Evolutionary conservation across 2,797 vertebrate genomes (phyloP).

Genomic region (Coregonus ussuriensis): DNA sequence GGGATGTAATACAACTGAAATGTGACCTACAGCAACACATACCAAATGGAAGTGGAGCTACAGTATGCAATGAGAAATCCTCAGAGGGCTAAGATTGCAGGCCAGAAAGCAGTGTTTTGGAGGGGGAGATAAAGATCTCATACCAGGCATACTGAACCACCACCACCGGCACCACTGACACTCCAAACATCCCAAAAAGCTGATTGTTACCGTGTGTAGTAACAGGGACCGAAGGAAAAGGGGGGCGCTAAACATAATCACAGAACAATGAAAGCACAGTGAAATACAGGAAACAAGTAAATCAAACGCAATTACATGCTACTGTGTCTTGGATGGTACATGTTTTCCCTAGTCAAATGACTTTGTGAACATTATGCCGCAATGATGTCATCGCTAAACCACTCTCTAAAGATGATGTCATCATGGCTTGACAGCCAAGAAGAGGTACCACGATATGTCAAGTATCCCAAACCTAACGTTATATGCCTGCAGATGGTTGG

Average conservation of each 20-base stretch:
- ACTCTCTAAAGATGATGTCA: background rate
- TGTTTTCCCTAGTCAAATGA: background rate
- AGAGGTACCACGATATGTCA: no score
- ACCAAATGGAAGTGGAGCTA: background rate
- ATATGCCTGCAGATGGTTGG: no score
- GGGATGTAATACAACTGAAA: background rate
- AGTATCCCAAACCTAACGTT: no score
- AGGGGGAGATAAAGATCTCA: constrained; percentile 30
- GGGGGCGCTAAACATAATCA: no score
- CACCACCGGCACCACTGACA: constrained; percentile 18
- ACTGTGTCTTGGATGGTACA: no score
- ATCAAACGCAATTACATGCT: no score
- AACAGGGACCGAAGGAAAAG: background rate
- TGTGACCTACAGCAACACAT: background rate
- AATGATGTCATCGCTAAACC: background rate
- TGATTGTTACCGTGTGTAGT: constrained; percentile 16
- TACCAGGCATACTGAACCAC: constrained; percentile 23
- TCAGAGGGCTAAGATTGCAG: constrained; percentile 10
- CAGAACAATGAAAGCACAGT: no score
- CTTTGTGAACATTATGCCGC: no score
- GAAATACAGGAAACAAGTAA: no score
- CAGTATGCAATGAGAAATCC: background rate
- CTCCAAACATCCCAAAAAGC: constrained; percentile 28
- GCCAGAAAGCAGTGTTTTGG: background rate
- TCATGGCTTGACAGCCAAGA: constrained; percentile 4